These are phyloP conservation scores for Embidobia sp. DNA, from an alignment of 2,888 invertebrate species.

Conservation along the genomic window DNA sequence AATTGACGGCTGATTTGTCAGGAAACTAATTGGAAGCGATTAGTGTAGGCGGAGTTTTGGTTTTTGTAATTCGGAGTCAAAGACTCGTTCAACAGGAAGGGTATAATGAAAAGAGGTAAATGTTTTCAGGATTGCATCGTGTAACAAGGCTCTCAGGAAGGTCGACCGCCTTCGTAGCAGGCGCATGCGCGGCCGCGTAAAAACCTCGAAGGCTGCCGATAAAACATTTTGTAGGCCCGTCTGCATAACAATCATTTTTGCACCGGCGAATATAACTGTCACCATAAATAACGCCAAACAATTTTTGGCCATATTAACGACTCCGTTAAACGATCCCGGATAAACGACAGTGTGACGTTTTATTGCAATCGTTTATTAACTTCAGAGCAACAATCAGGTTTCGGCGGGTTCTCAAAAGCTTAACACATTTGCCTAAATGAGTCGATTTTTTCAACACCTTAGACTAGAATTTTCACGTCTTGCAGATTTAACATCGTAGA, in stretches of 20 bases:
- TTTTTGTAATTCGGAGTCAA: constrained; percentile 50
- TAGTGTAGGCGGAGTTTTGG: too few species aligned
- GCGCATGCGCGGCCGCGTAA: constrained; percentile 66
- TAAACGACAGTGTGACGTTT: too few species aligned
- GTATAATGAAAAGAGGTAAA: constrained; percentile 63
- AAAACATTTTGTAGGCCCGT: constrained; percentile 60
- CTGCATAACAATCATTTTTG: constrained; percentile 60
- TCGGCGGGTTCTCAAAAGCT: too few species aligned
- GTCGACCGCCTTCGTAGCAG: constrained; percentile 73
- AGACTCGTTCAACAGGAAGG: constrained; percentile 55
- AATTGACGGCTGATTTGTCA: too few species aligned
- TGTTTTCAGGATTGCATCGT: constrained; percentile 75
- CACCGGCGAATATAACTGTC: constrained; percentile 51
- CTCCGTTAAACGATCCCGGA: constrained; percentile 13
- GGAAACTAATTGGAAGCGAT: too few species aligned
- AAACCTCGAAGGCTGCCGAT: constrained; percentile 54
- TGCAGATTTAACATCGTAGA: too few species aligned
- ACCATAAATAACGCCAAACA: constrained; percentile 45
- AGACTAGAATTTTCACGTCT: too few species aligned
- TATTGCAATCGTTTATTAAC: constrained; percentile 46
- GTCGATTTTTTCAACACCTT: too few species aligned
- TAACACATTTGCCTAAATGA: too few species aligned
- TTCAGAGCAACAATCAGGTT: too few species aligned
- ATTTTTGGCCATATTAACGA: constrained; percentile 40
- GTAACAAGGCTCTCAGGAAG: constrained; percentile 77